Percentiles rank a stretch among this genome's conserved stretches.
Evolutionary conservation across 2,888 invertebrate genomes (phyloP).

Genomic region (Andrena fulva): DNA sequence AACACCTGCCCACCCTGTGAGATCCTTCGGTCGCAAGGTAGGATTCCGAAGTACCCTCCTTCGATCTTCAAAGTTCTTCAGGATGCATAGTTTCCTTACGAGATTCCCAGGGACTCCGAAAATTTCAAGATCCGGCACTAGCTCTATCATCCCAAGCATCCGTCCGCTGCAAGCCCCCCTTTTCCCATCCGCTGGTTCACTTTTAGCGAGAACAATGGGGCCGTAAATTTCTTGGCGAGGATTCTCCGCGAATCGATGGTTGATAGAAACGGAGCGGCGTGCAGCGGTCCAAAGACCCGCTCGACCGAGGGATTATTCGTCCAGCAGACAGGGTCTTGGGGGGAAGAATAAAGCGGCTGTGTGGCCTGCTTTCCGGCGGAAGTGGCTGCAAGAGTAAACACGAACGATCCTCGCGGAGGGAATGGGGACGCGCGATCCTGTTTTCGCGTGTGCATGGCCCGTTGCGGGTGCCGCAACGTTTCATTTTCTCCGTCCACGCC

Average conservation of each 20-base stretch:
- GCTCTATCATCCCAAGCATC: background rate
- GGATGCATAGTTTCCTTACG: too few species aligned
- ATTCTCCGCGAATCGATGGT: constrained; percentile 7
- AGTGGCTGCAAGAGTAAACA: constrained; percentile 55
- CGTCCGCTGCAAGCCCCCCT: background rate
- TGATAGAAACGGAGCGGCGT: background rate
- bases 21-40: too few species aligned
- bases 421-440: constrained; percentile 3
- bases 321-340: background rate
- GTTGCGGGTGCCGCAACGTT: constrained; percentile 43
- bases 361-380: constrained; percentile 58
- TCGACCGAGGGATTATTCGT: constrained; percentile 3
- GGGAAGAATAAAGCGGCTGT: constrained; percentile 36
- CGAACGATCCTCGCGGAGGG: constrained; percentile 34
- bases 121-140: background rate
- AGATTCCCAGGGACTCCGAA: background rate
- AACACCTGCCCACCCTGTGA: too few species aligned
- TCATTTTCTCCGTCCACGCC: constrained; percentile 51
- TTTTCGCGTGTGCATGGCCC: constrained; percentile 36
- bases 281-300: background rate
- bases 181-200: constrained; percentile 25
- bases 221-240: constrained; percentile 33
- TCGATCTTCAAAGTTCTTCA: too few species aligned
- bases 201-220: constrained; percentile 31
- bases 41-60: too few species aligned